These are phyloP conservation scores for Antitype chi DNA, from an alignment of 2,888 invertebrate species.

Conservation along the genomic window DNA sequence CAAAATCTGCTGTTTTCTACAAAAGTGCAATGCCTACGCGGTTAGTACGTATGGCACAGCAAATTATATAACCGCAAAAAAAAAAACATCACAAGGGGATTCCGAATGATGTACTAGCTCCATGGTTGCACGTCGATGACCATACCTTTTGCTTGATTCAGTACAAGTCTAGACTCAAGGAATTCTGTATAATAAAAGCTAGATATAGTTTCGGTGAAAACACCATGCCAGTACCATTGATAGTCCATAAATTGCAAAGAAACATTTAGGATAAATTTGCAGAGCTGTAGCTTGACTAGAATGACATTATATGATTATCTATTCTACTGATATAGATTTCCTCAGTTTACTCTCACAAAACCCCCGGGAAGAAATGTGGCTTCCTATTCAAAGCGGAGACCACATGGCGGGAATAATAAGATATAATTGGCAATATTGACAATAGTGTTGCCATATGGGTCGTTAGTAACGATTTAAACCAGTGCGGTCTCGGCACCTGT, in stretches of 20 bases:
- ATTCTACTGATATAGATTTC: slow-evolving; percentile 4
- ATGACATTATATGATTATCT: neutral
- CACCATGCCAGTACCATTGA: neutral
- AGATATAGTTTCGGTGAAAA: neutral
- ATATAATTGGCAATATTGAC: slow-evolving; percentile 60
- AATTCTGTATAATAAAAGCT: neutral
- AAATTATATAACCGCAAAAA: too few relatives aligned
- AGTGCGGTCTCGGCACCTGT: slow-evolving; percentile 69
- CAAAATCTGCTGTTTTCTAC: too few relatives aligned
- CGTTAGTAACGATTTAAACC: slow-evolving; percentile 56
- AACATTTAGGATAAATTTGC: neutral
- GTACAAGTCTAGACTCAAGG: neutral
- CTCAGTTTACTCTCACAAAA: slow-evolving; percentile 10
- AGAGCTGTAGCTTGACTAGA: neutral
- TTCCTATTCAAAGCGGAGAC: slow-evolving; percentile 42
- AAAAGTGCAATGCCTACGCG: too few relatives aligned
- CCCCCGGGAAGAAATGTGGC: slow-evolving; percentile 14
- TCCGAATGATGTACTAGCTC: too few relatives aligned
- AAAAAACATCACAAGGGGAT: too few relatives aligned
- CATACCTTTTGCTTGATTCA: neutral
- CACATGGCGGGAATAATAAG: slow-evolving; percentile 49
- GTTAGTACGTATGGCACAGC: too few relatives aligned
- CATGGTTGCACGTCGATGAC: too few relatives aligned
- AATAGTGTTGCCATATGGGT: slow-evolving; percentile 57
- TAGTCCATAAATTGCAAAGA: neutral